These are phyloP conservation scores for Drosophila niveifrons DNA, from an alignment of 2,888 invertebrate species.

Conservation along the genomic window DNA sequence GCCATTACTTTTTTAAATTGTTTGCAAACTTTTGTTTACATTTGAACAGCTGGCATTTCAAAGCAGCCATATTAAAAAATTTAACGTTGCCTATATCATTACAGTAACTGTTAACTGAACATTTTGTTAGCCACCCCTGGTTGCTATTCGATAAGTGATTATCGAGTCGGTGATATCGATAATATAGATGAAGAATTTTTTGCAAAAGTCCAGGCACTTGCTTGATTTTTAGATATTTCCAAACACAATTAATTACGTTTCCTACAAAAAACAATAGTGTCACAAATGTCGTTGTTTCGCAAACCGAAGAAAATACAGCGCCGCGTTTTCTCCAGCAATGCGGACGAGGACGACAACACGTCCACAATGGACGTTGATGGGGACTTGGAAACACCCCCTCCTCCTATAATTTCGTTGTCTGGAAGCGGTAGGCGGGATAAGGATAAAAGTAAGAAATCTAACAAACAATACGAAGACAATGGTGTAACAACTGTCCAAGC, in stretches of 20 bases:
- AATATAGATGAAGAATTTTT: slow-evolving; percentile 27
- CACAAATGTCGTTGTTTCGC: slow-evolving; percentile 92
- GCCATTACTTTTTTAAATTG: too few relatives aligned
- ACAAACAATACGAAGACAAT: slow-evolving; percentile 81
- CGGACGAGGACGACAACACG: slow-evolving; percentile 88
- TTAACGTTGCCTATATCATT: too few relatives aligned
- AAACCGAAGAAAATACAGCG: slow-evolving; percentile 95
- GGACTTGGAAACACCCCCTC: slow-evolving; percentile 62
- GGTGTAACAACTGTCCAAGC: slow-evolving; percentile 18
- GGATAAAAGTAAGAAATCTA: slow-evolving; percentile 62
- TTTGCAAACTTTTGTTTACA: too few relatives aligned
- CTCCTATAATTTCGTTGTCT: slow-evolving; percentile 54
- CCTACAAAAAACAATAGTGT: slow-evolving; percentile 5
- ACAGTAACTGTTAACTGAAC: neutral
- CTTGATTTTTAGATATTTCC: slow-evolving; percentile 20
- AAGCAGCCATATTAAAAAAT: too few relatives aligned
- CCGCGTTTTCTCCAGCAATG: slow-evolving; percentile 90
- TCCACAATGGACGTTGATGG: slow-evolving; percentile 83
- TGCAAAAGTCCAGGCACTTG: slow-evolving; percentile 41
- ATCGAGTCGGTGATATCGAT: slow-evolving; percentile 60
- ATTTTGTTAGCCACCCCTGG: slow-evolving; percentile 2
- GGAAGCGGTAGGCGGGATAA: slow-evolving; percentile 62
- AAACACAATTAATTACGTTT: slow-evolving; percentile 6
- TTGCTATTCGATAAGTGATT: slow-evolving; percentile 29
- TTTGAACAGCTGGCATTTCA: too few relatives aligned